Evolutionary conservation across 2,113 vertebrate genomes (phyloP), one percentile per base, ranked within the genome.

Genomic region (Lampris megalopsis): DNA sequence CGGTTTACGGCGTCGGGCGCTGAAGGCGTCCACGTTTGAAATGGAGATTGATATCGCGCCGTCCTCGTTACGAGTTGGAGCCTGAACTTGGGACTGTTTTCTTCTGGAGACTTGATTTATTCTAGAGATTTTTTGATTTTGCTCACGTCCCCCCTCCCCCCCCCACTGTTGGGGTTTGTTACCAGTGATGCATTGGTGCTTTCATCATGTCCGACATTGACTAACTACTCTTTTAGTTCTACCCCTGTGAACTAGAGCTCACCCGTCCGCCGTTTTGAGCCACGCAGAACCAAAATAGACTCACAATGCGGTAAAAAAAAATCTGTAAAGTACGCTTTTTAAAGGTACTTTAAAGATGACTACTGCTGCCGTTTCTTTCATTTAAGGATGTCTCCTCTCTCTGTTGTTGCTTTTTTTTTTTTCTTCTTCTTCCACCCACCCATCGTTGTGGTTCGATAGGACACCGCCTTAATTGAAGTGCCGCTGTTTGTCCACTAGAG

Each of bases 401-500:
- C 24, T 24, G 24, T 24, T 24, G 24, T 24, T 24, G 24, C 24
- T 24, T 24, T 24, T 24, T 24, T 24, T 24, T 24, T 24, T 24
- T 0, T 24, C 24, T 24, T 24, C 24, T 24, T 24, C 24, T 24
- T 24, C 24, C 24, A 24, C 24, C 24, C 24, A 45, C 43, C 43
- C 43, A 45, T 4, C 7, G 7, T 45, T 45, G 43, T 2, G 43
- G 43, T 45, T 45, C 7, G 43, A 45, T 4, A 45, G 7, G 43
- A 45, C 43, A 45, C 7, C 4, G 43, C 58, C 11, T 54, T 1
- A 6, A 1, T 24, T 85, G 92, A 71, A 87, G 71, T 91, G 45
- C 58, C 10, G 1, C 10, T 2, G 1, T 4, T 70, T 47, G 9
- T 6, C 90, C 92, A 92, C 89, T 86, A 92, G 91, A 91, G 90